A percentile compares a stretch with the other conserved stretches of the same genome.
These are phyloP conservation scores for Anhinga anhinga DNA, from an alignment of 2,113 vertebrate genomes.

Conservation along the genomic window DNA sequence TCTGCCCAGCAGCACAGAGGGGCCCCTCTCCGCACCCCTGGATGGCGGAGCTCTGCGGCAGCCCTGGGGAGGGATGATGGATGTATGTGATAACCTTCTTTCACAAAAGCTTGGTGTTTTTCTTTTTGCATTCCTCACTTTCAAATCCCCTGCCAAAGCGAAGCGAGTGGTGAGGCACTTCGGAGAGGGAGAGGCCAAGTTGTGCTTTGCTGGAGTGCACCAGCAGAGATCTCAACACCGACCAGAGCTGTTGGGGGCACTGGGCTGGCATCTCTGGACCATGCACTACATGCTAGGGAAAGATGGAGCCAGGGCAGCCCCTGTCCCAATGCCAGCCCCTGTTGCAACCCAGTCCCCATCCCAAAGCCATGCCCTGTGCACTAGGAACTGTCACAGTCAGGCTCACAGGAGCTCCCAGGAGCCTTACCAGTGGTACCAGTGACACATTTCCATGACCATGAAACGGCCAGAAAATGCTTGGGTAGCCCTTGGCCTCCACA, in stretches of 20 bases:
- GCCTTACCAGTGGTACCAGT: not conserved
- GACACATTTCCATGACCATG: not conserved
- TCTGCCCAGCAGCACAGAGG: not conserved
- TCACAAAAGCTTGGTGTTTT: not conserved
- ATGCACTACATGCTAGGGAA: accelerated
- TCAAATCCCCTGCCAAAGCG: not conserved
- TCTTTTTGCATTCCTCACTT: not conserved
- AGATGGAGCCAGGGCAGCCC: not conserved
- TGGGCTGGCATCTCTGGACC: not conserved
- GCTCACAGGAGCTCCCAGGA: not conserved
- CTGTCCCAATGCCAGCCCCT: not conserved
- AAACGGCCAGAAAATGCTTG: not conserved
- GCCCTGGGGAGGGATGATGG: not conserved
- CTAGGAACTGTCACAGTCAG: not conserved
- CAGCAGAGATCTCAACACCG: not conserved
- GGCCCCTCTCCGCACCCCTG: not conserved
- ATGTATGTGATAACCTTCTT: not conserved
- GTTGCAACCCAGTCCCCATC: not conserved
- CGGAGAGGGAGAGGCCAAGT: not conserved
- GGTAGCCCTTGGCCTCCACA: not conserved
- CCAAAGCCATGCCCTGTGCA: not conserved
- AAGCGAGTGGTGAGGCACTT: accelerated
- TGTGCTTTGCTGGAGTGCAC: not conserved
- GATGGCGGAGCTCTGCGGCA: not conserved
- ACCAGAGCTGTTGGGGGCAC: not conserved